Conservation (phyloP, 2,888 invertebrate species). For the Molanna angustata region DNA sequence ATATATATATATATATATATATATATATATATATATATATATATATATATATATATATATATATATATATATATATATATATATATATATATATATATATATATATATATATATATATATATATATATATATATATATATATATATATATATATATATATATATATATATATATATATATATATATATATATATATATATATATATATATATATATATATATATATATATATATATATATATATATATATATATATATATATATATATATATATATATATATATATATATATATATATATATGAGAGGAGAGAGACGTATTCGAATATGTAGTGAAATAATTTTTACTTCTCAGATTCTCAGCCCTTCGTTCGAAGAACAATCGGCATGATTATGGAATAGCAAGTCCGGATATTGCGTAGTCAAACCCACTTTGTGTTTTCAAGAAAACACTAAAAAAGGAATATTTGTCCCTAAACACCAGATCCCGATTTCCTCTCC, state of each 20-base stretch:
- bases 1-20: background rate
- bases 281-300: background rate
- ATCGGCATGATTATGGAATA: no score
- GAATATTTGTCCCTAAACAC: no score
- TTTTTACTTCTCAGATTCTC: no score
- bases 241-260: background rate
- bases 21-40: background rate
- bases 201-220: background rate
- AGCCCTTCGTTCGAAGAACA: no score
- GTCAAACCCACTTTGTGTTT: no score
- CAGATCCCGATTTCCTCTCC: no score
- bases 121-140: background rate
- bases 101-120: background rate
- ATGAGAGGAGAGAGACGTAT: background rate
- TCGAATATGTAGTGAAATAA: background rate
- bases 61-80: background rate
- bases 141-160: background rate
- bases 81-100: background rate
- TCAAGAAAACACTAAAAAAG: no score
- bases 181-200: background rate
- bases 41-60: background rate
- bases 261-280: background rate
- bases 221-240: background rate
- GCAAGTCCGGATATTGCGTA: no score
- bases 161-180: background rate